These are phyloP conservation scores for Bombus confusus DNA, from an alignment of 1,140 invertebrate species.

Conservation along the genomic window DNA sequence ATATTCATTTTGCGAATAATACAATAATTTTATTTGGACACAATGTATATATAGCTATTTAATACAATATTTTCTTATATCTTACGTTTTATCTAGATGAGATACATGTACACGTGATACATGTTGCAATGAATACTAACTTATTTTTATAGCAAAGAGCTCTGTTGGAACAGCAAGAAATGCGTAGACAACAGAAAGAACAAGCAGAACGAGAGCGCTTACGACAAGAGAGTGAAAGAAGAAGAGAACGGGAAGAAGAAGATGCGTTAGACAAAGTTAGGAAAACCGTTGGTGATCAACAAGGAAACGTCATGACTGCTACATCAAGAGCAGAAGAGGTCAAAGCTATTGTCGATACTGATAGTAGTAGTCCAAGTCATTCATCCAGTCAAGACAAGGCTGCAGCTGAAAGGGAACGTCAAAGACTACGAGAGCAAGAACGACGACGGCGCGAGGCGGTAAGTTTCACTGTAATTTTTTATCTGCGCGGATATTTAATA, in stretches of 20 bases:
- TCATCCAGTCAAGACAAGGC: slow-evolving; percentile 86
- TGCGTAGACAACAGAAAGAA: slow-evolving; percentile 89
- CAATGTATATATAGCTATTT: neutral
- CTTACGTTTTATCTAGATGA: too few species aligned
- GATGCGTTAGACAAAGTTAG: slow-evolving; percentile 88
- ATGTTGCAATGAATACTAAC: neutral
- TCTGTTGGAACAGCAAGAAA: slow-evolving; percentile 91
- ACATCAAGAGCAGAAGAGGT: slow-evolving; percentile 83
- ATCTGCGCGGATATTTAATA: neutral
- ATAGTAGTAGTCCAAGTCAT: slow-evolving; percentile 84
- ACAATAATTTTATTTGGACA: neutral
- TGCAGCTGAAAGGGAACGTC: slow-evolving; percentile 89
- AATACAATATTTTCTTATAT: neutral
- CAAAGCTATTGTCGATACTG: slow-evolving; percentile 82
- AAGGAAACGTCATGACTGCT: slow-evolving; percentile 67
- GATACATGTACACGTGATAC: too few species aligned
- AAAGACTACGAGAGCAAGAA: slow-evolving; percentile 93
- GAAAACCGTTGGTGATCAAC: slow-evolving; percentile 83
- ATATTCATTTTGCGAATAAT: neutral
- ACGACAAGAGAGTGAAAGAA: slow-evolving; percentile 90
- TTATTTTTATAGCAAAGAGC: slow-evolving; percentile 86
- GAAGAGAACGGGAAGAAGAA: slow-evolving; percentile 91
- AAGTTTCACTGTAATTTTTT: slow-evolving; percentile 80
- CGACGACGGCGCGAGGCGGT: slow-evolving; percentile 95
- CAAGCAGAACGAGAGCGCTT: slow-evolving; percentile 91